Conservation (phyloP, 2,888 invertebrate species). For the Brachyopa scutellaris region DNA sequence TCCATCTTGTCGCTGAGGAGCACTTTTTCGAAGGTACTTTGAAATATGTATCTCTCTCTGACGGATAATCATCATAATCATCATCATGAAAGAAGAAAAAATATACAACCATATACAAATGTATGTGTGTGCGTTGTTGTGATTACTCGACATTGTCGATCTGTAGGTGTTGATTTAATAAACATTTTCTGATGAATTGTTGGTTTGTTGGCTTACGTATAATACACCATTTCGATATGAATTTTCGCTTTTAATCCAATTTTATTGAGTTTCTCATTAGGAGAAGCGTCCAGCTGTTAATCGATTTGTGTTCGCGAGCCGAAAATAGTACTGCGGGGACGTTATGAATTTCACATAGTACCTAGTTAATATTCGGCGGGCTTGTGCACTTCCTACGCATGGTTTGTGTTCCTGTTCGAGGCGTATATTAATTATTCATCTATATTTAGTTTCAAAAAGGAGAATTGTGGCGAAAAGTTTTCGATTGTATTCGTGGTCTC, state of each 20-base stretch:
- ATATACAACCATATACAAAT: neutral
- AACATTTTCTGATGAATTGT: conserved; percentile 54
- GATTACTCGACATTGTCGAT: conserved; percentile 38
- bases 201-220: neutral
- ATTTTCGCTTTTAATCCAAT: conserved; percentile 42
- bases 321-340: neutral
- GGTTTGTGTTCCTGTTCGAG: conserved; percentile 19
- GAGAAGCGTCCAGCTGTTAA: conserved; percentile 65
- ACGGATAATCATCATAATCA: conserved; percentile 46
- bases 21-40: conserved; percentile 25
- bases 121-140: conserved; percentile 22
- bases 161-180: conserved; percentile 70
- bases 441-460: conserved; percentile 27
- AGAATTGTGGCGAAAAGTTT: conserved; percentile 33
- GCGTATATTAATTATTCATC: conserved; percentile 61
- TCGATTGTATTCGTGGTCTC: conserved; percentile 6
- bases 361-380: conserved; percentile 13
- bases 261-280: conserved; percentile 61
- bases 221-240: neutral
- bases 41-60: conserved; percentile 38
- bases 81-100: conserved; percentile 1
- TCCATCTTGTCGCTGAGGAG: conserved; percentile 50
- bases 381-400: conserved; percentile 51
- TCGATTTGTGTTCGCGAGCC: conserved; percentile 48
- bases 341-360: conserved; percentile 12